Percentiles rank a stretch among this genome's conserved stretches.
Conservation (phyloP, 2,113 vertebrate species). For the Xenopus borealis region DNA sequence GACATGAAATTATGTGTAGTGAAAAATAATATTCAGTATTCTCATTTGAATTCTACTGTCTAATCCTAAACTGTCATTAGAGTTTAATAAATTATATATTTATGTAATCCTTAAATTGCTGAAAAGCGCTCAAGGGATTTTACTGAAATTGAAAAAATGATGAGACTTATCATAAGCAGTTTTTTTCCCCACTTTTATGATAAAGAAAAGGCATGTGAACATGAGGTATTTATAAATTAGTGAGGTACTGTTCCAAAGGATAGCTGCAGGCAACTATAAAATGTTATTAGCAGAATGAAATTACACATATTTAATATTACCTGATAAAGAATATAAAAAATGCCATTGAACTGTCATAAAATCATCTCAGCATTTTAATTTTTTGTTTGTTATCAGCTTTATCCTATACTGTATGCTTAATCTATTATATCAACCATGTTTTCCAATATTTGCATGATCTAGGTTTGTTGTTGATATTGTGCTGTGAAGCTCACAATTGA, state of each 20-base stretch:
- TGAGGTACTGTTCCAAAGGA: conserved; percentile 18
- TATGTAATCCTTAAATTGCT: conserved; percentile 43
- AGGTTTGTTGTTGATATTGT: neutral
- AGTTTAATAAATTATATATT: conserved; percentile 46
- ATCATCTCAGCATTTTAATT: conserved; percentile 23
- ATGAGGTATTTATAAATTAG: conserved; percentile 44
- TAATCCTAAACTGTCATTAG: conserved; percentile 43
- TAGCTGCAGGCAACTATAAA: conserved; percentile 36
- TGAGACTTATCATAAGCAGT: conserved; percentile 39
- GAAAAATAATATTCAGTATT: conserved; percentile 32
- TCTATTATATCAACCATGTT: neutral
- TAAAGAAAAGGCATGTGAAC: conserved; percentile 34
- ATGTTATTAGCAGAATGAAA: conserved; percentile 37
- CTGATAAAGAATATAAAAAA: conserved; percentile 34
- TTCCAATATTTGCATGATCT: neutral
- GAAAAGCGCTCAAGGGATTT: conserved; percentile 40
- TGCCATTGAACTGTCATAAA: conserved; percentile 22
- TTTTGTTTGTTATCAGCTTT: conserved; percentile 21
- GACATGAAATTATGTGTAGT: conserved; percentile 32
- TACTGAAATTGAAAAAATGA: conserved; percentile 40
- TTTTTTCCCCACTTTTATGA: conserved; percentile 38
- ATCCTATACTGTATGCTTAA: conserved; percentile 16
- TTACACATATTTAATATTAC: conserved; percentile 46
- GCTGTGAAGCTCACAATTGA: too few relatives aligned
- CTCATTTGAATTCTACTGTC: conserved; percentile 36